phyloP scores from a whole-genome alignment of 2,888 invertebrate genomes.

The Tholera decimalis region DNA sequence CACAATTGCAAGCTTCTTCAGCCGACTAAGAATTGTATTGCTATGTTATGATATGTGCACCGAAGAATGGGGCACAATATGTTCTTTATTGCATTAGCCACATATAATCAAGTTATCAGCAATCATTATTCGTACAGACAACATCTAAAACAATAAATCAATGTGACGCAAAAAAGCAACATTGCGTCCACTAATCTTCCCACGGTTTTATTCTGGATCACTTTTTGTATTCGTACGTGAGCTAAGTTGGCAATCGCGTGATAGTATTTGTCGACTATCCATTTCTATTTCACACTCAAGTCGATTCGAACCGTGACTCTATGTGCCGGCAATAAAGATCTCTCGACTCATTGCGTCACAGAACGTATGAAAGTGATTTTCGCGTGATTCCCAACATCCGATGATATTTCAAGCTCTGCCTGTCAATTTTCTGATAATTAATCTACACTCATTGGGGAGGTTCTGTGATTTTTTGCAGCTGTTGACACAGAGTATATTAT shows the following conservation, averaged over 20 bases:
- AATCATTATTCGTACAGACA: slow-evolving; percentile 36
- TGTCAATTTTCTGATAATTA: slow-evolving; percentile 71
- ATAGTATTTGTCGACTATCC: slow-evolving; percentile 72
- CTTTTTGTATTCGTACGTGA: slow-evolving; percentile 71
- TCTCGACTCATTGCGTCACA: slow-evolving; percentile 51
- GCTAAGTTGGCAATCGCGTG: slow-evolving; percentile 73
- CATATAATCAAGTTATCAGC: slow-evolving; percentile 20
- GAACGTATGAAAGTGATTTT: slow-evolving; percentile 66
- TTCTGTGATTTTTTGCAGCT: slow-evolving; percentile 57
- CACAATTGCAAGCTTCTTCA: slow-evolving; percentile 37
- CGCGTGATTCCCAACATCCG: slow-evolving; percentile 66
- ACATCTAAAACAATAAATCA: slow-evolving; percentile 52
- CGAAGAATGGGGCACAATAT: slow-evolving; percentile 1
- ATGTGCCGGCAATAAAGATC: slow-evolving; percentile 46
- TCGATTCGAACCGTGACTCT: slow-evolving; percentile 58
- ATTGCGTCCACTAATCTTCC: slow-evolving; percentile 68
- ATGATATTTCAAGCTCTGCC: slow-evolving; percentile 62
- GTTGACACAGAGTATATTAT: slow-evolving; percentile 36
- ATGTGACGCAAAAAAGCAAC: slow-evolving; percentile 46
- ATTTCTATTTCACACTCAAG: slow-evolving; percentile 63
- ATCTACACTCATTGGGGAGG: slow-evolving; percentile 62
- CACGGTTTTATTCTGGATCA: slow-evolving; percentile 72
- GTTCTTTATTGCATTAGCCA: not conserved
- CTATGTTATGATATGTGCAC: slow-evolving; percentile 6
- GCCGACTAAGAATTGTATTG: slow-evolving; percentile 10